Percentiles rank a stretch among this genome's conserved stretches.
These are phyloP conservation scores for Micromussa lordhowensis DNA, from an alignment of 92 coral and sea anemone genomes.

Conservation along the genomic window DNA sequence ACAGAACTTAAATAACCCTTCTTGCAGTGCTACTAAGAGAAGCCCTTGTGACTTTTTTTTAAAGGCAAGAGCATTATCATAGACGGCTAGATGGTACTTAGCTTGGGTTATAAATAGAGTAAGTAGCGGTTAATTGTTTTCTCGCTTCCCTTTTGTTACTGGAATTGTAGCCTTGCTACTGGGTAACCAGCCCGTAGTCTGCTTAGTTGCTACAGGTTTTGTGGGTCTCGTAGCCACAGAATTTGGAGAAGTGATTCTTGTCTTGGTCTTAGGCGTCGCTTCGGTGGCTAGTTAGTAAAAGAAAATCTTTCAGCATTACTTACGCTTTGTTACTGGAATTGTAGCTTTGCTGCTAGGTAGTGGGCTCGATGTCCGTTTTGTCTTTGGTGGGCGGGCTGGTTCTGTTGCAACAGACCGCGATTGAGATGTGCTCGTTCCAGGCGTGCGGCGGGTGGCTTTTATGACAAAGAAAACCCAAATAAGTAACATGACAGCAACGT, in stretches of 20 bases:
- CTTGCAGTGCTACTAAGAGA: neutral
- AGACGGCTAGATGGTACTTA: too few relatives aligned
- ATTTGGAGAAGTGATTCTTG: neutral
- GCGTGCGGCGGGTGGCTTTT: neutral
- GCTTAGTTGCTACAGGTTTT: neutral
- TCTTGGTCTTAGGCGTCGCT: neutral
- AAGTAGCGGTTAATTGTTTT: neutral
- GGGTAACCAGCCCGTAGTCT: neutral
- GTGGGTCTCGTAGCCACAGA: neutral
- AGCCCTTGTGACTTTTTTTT: neutral
- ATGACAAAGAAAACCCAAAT: neutral
- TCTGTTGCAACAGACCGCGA: neutral
- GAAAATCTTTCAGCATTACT: neutral
- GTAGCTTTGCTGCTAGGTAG: neutral
- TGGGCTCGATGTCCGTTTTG: neutral
- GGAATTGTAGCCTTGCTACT: neutral
- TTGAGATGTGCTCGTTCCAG: neutral
- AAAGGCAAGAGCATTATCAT: neutral
- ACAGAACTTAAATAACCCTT: neutral
- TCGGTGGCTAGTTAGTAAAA: neutral
- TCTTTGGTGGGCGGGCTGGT: neutral
- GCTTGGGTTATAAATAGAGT: neutral
- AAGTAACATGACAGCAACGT: too few relatives aligned
- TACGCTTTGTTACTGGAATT: neutral
- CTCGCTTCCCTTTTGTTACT: neutral